Conservation (phyloP, 1,140 invertebrate species). For the Phortica variegata region DNA sequence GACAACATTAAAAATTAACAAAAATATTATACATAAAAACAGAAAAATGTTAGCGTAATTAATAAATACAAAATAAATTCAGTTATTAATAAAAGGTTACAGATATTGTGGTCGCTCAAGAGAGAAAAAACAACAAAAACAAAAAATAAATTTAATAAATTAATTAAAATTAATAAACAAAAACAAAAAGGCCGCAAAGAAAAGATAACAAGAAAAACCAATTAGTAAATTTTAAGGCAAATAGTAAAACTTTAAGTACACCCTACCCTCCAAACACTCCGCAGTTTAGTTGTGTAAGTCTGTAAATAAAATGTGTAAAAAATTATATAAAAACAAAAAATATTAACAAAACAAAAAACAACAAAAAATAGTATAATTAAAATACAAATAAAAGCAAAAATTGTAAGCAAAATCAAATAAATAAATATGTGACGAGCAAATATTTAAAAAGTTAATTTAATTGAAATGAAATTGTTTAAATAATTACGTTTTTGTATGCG, state of each 20-base stretch:
- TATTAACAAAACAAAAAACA: conserved; percentile 18
- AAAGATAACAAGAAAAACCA: no score
- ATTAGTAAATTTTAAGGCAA: background rate
- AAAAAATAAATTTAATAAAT: conserved; percentile 28
- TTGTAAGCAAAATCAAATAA: conserved; percentile 13
- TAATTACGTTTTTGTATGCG: no score
- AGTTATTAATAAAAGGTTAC: background rate
- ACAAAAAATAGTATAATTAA: conserved; percentile 17
- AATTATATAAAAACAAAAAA: conserved; percentile 25
- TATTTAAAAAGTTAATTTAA: conserved; percentile 26
- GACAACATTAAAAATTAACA: conserved; percentile 11
- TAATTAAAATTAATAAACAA: conserved; percentile 39
- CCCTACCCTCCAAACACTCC: conserved; percentile 42
- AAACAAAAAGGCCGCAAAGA: conserved; percentile 28
- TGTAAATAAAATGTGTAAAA: conserved; percentile 52
- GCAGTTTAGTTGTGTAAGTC: conserved; percentile 45
- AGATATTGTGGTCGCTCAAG: conserved; percentile 7
- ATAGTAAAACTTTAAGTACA: conserved; percentile 45
- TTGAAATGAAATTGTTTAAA: conserved; percentile 38
- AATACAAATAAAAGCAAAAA: conserved; percentile 9
- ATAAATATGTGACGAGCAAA: conserved; percentile 20
- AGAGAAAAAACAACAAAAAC: conserved; percentile 8
- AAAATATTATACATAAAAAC: conserved; percentile 3
- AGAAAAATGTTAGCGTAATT: conserved; percentile 23
- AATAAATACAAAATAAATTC: conserved; percentile 20